phyloP scores from a whole-genome alignment of 2,113 vertebrate genomes.

The Vombatus ursinus region DNA sequence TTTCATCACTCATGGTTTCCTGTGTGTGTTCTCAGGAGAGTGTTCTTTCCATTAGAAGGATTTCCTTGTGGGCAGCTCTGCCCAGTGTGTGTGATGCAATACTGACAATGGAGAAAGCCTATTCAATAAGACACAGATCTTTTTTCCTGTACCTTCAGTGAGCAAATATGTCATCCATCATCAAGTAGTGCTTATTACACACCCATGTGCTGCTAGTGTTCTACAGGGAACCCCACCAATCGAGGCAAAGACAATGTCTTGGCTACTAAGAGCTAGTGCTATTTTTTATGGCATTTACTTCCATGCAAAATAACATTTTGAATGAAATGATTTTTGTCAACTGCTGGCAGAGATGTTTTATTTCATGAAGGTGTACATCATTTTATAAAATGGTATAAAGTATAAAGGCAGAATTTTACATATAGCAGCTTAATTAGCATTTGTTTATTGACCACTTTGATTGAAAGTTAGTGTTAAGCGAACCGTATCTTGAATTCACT shows the following conservation, averaged over 20 bases:
- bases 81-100: conserved; percentile 35
- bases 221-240: not conserved
- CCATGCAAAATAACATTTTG: not conserved
- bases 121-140: not conserved
- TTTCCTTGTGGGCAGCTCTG: conserved; percentile 31
- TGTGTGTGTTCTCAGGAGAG: conserved; percentile 23
- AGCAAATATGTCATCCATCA: not conserved
- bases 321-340: not conserved
- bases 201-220: not conserved
- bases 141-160: not conserved
- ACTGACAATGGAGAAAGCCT: conserved; percentile 8
- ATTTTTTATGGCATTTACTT: not conserved
- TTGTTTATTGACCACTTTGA: not conserved
- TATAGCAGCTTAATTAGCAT: not conserved
- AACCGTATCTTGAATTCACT: not conserved
- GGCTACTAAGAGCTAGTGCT: not conserved
- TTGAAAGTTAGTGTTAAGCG: not conserved
- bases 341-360: not conserved
- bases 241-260: not conserved
- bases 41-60: not conserved
- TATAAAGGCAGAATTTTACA: not conserved
- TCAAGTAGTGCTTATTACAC: not conserved
- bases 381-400: not conserved
- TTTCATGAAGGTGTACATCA: not conserved
- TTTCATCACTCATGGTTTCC: conserved; percentile 29